Evolutionary conservation across 2,888 invertebrate species (phyloP), one percentile per base, ranked within the genome.

Genomic region (Eumacrocentrus americanus): DNA sequence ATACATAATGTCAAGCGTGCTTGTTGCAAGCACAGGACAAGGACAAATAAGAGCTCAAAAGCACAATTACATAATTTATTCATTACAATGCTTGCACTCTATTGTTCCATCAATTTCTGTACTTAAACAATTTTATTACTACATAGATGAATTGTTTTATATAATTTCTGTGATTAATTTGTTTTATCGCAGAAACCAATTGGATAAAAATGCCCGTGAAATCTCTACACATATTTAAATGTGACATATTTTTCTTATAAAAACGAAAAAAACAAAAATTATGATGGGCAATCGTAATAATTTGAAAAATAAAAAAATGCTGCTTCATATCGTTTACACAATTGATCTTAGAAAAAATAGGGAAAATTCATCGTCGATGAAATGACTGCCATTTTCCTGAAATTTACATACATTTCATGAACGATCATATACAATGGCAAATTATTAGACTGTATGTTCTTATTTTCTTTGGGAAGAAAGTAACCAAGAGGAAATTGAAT

Each of bases 61-160:
- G 44, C 44, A 44, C 44, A 44, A 44, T 20, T 44, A 29, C 9
- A 6, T 9, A 22, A 44, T 44, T 44, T 22, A 44, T 18, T 44
- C 20, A 42, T 42, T 42, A 42, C 2, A 6, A 29, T 29, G 4
- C 9, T 29, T 29, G 4, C 29, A 4, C 29, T 29, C 5, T 29
- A 29, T 29, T 29, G 29, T 29, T 29, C 9, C 5, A 29, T 29
- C 4, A 29, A 29, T 29, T 29, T 29, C 9, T 29, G 4, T 29
- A 29, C 9, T 29, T 29, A 29, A 4, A 29, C 4, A 6, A 29
- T 29, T 29, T 29, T 29, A 29, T 29, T 29, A 29, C 9, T 29
- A 9, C 29, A 29, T n/a, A n/a, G n/a, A n/a, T n/a, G n/a, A n/a
- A n/a, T n/a, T n/a, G n/a, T n/a, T n/a, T n/a, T n/a, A n/a, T n/a